phyloP scores from a whole-genome alignment of 1,140 invertebrate genomes.

The Bombus breviceps region DNA sequence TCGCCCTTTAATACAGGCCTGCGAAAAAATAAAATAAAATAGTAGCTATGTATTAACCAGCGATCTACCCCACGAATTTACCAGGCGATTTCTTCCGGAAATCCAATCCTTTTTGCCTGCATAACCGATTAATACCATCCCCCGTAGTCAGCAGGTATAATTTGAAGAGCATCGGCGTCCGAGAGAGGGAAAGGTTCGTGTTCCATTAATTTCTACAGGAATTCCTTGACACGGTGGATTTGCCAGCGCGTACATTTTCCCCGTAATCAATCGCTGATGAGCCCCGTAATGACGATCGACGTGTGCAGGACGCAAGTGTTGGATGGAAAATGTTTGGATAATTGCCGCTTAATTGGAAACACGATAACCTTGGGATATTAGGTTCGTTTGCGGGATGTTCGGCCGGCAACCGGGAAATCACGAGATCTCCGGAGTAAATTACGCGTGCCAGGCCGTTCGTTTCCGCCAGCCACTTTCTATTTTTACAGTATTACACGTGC shows the following conservation, averaged over 20 bases:
- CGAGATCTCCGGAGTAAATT: constrained; percentile 15
- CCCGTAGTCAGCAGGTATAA: not conserved
- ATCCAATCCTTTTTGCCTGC: not conserved
- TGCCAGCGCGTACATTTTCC: constrained; percentile 4
- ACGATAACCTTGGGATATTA: constrained; percentile 42
- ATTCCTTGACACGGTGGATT: constrained; percentile 26
- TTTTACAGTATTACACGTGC: not conserved
- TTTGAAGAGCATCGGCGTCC: not conserved
- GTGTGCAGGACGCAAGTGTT: constrained; percentile 18
- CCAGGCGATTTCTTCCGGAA: not conserved
- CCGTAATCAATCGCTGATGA: constrained; percentile 46
- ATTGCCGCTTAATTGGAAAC: constrained; percentile 50
- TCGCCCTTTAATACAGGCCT: not conserved
- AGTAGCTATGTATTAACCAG: too few species aligned
- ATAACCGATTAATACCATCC: not conserved
- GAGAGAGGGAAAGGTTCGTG: not conserved
- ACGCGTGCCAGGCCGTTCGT: not conserved
- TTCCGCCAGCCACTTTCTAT: not conserved
- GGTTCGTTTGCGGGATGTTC: constrained; percentile 30
- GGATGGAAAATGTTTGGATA: constrained; percentile 35
- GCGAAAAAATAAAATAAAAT: not conserved
- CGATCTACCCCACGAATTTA: not conserved
- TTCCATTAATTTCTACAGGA: constrained; percentile 22
- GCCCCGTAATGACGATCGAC: constrained; percentile 37
- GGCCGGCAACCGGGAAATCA: not conserved